Evolutionary conservation across 2,888 invertebrate species (phyloP).

Genomic region (Epistrophe eligans): DNA sequence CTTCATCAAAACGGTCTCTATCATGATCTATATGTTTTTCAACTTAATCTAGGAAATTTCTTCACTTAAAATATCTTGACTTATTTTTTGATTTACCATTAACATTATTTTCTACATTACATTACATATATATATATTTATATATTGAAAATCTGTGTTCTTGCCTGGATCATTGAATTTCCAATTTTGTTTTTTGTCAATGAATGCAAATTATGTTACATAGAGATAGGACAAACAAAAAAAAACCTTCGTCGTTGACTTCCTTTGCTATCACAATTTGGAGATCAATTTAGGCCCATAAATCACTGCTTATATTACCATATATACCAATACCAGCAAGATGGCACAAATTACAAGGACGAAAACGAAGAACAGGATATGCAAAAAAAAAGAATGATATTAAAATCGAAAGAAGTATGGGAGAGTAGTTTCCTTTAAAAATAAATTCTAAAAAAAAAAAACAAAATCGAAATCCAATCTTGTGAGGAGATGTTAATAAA

Average conservation of each 20-base stretch:
- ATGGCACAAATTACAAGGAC: constrained; percentile 34
- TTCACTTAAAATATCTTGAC: constrained; percentile 2
- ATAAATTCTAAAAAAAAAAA: background rate
- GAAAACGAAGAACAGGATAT: constrained; percentile 21
- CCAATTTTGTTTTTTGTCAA: constrained; percentile 41
- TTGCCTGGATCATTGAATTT: constrained; percentile 32
- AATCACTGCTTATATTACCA: constrained; percentile 37
- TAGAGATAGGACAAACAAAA: background rate
- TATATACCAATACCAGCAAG: background rate
- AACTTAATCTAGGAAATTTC: background rate
- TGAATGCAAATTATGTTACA: constrained; percentile 32
- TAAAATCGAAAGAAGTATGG: constrained; percentile 21
- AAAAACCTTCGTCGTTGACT: constrained; percentile 1
- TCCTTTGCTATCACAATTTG: constrained; percentile 33
- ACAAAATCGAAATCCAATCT: constrained; percentile 28
- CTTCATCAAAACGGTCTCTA: background rate
- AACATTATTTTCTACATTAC: constrained; percentile 11
- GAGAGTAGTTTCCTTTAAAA: constrained; percentile 16
- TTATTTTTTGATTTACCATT: constrained; percentile 29
- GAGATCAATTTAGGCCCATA: constrained; percentile 39
- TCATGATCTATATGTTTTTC: background rate
- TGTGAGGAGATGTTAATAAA: constrained; percentile 35
- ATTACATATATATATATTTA: background rate
- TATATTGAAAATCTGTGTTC: constrained; percentile 33
- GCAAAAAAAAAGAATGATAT: constrained; percentile 11